A percentile compares a stretch with the other conserved stretches of the same genome.
These are phyloP conservation scores for Andricus grossulariae DNA, from an alignment of 1,140 invertebrate genomes.

Conservation along the genomic window DNA sequence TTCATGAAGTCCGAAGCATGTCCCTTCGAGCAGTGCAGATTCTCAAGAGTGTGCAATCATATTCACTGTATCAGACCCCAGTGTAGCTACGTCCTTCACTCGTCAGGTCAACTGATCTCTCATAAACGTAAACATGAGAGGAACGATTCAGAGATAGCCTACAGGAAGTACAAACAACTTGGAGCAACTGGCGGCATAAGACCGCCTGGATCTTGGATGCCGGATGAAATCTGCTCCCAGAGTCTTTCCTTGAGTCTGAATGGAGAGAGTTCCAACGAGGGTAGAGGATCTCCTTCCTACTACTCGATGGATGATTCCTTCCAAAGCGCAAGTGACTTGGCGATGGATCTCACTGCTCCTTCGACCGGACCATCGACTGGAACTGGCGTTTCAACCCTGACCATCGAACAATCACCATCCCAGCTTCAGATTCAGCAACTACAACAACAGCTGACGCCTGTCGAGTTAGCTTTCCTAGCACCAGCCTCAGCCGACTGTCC, in stretches of 20 bases:
- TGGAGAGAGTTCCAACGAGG: conserved; percentile 76
- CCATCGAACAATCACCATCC: conserved; percentile 43
- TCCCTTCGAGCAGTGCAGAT: conserved; percentile 92
- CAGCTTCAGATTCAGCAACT: conserved; percentile 45
- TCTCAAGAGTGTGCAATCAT: conserved; percentile 97
- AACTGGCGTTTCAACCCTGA: conserved; percentile 51
- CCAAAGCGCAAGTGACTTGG: conserved; percentile 71
- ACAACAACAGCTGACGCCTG: conserved; percentile 58
- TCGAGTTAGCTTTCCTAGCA: conserved; percentile 62
- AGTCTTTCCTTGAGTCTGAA: conserved; percentile 70
- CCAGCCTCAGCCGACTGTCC: conserved; percentile 65
- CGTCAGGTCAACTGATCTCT: conserved; percentile 96
- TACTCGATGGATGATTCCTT: conserved; percentile 74
- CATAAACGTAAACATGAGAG: conserved; percentile 98
- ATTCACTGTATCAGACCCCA: conserved; percentile 98
- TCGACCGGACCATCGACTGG: conserved; percentile 57
- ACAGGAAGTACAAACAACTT: conserved; percentile 85
- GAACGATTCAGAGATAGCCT: conserved; percentile 90
- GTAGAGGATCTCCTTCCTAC: conserved; percentile 71
- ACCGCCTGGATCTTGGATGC: conserved; percentile 55
- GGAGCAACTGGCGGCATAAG: conserved; percentile 63
- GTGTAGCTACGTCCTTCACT: conserved; percentile 97
- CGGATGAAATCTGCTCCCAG: conserved; percentile 57
- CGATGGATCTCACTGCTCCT: conserved; percentile 71
- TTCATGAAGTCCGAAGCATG: conserved; percentile 98